phyloP scores from a whole-genome alignment of 1,140 invertebrate genomes.

The Metopolophium dirhodum region DNA sequence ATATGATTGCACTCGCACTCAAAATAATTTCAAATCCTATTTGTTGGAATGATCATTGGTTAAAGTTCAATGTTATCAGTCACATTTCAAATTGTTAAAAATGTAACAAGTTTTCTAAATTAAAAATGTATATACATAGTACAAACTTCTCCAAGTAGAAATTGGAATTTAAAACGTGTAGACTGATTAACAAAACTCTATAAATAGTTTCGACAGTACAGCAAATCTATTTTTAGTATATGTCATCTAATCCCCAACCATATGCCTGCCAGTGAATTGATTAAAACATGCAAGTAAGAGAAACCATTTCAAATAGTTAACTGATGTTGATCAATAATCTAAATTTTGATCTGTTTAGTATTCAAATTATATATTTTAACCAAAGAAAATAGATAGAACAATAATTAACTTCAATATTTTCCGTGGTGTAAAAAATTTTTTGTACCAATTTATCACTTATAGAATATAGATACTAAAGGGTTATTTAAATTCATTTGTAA shows the following conservation, averaged over 20 bases:
- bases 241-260: conserved; percentile 50
- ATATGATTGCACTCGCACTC: neutral
- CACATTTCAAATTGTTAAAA: neutral
- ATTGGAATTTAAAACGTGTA: conserved; percentile 42
- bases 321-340: neutral
- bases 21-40: neutral
- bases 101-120: neutral
- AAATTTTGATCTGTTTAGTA: neutral
- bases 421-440: neutral
- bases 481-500: too few relatives aligned
- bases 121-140: neutral
- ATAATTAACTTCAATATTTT: neutral
- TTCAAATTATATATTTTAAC: neutral
- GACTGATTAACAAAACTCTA: conserved; percentile 38
- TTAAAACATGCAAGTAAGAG: conserved; percentile 28
- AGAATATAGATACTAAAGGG: too few relatives aligned
- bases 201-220: conserved; percentile 41
- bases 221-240: conserved; percentile 42
- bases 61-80: neutral
- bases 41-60: neutral
- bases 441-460: too few relatives aligned
- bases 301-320: neutral
- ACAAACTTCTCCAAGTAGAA: conserved; percentile 34
- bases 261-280: conserved; percentile 36
- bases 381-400: neutral